phyloP scores from a whole-genome alignment of 2,888 invertebrate species.

The Thumatha senex region DNA sequence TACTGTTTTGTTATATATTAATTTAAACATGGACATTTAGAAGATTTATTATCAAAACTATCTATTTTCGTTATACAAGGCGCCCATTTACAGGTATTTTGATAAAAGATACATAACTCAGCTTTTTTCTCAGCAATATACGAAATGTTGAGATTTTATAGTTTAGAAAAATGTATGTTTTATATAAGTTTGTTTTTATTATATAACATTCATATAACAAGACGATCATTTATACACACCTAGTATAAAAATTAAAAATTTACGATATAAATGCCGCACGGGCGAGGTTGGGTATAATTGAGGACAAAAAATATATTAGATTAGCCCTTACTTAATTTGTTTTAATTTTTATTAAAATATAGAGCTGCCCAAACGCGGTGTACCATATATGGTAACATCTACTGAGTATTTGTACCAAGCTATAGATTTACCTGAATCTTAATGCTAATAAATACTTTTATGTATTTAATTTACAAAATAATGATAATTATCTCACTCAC shows the following conservation, averaged over 20 bases:
- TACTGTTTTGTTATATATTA: slow-evolving; percentile 14
- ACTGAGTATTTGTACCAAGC: slow-evolving; percentile 81
- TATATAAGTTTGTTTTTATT: background rate
- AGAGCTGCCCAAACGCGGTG: slow-evolving; percentile 54
- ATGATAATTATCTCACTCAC: slow-evolving; percentile 64
- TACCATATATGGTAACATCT: slow-evolving; percentile 64
- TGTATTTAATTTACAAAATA: slow-evolving; percentile 16
- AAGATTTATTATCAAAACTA: slow-evolving; percentile 35
- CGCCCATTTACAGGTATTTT: background rate
- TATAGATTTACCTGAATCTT: slow-evolving; percentile 54
- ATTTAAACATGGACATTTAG: slow-evolving; percentile 17
- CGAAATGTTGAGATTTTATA: no score
- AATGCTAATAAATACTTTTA: slow-evolving; percentile 49
- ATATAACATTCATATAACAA: background rate
- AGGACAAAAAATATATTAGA: slow-evolving; percentile 35
- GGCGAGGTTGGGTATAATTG: slow-evolving; percentile 29
- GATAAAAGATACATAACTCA: background rate
- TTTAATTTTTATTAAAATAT: slow-evolving; percentile 33
- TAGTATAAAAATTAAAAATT: slow-evolving; percentile 17
- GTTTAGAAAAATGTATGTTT: background rate
- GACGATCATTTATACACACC: slow-evolving; percentile 1
- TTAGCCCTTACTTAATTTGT: slow-evolving; percentile 41
- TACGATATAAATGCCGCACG: slow-evolving; percentile 10
- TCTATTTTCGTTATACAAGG: slow-evolving; percentile 23
- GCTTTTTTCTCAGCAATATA: no score